Evolutionary conservation across 2,797 vertebrate species (phyloP).

Genomic region (Aldrovandia affinis): DNA sequence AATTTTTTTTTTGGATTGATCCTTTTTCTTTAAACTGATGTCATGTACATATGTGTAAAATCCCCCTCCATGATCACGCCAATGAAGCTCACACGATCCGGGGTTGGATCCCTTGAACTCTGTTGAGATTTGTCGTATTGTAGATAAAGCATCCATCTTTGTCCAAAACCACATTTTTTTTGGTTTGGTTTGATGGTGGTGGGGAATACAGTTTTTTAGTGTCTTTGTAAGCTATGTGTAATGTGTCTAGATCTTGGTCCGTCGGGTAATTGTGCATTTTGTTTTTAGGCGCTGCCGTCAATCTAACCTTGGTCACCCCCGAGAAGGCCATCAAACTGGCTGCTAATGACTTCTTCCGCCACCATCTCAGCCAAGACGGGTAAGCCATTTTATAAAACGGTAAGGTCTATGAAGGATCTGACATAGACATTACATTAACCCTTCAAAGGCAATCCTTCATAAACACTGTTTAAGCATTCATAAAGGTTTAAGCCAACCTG

Average conservation of each 20-base stretch:
- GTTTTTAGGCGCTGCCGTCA: slow-evolving; percentile 78
- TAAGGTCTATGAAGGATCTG: background rate
- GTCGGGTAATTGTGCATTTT: slow-evolving; percentile 46
- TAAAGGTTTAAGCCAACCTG: background rate
- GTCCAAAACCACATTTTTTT: slow-evolving; percentile 34
- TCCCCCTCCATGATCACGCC: slow-evolving; percentile 54
- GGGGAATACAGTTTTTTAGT: slow-evolving; percentile 49
- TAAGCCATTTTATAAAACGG: slow-evolving; percentile 44
- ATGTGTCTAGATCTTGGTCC: slow-evolving; percentile 14
- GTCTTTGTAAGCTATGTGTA: slow-evolving; percentile 24
- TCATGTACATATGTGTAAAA: slow-evolving; percentile 35
- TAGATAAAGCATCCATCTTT: slow-evolving; percentile 25
- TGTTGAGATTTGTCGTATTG: slow-evolving; percentile 23
- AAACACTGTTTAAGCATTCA: background rate
- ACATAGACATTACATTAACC: background rate
- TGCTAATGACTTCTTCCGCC: slow-evolving; percentile 81
- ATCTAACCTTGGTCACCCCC: slow-evolving; percentile 81
- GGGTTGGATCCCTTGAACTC: slow-evolving; percentile 20
- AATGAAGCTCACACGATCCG: slow-evolving; percentile 20
- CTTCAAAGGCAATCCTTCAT: background rate
- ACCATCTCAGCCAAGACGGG: slow-evolving; percentile 75
- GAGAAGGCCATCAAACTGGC: slow-evolving; percentile 85
- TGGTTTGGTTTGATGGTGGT: slow-evolving; percentile 60
- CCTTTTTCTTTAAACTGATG: background rate
- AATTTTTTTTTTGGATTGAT: background rate